These are phyloP conservation scores for Parnassius glacialis DNA, from an alignment of 2,888 invertebrate genomes.

Conservation along the genomic window DNA sequence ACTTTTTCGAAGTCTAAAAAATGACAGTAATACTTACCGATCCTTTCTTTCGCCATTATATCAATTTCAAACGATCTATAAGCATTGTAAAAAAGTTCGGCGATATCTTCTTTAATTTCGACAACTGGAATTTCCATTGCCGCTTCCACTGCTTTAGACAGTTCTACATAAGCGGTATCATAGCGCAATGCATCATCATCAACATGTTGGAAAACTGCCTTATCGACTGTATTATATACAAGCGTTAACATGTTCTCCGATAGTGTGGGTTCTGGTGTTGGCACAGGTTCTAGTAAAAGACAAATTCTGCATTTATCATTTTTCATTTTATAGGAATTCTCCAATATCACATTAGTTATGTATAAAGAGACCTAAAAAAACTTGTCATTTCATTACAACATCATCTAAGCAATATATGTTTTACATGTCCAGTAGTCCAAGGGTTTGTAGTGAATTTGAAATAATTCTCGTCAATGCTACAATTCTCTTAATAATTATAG, in stretches of 20 bases:
- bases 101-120: slow-evolving; percentile 58
- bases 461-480: no score
- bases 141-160: slow-evolving; percentile 56
- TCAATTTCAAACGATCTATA: slow-evolving; percentile 55
- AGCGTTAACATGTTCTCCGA: slow-evolving; percentile 49
- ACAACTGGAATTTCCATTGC: slow-evolving; percentile 71
- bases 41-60: slow-evolving; percentile 57
- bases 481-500: no score
- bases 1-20: no score
- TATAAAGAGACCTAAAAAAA: no score
- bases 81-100: slow-evolving; percentile 48
- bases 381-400: no score
- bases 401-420: no score
- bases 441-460: no score
- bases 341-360: no score
- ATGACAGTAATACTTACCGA: slow-evolving; percentile 43
- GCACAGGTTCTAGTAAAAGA: slow-evolving; percentile 50
- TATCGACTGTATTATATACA: slow-evolving; percentile 61
- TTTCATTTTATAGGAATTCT: no score
- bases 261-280: slow-evolving; percentile 56
- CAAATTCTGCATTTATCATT: neutral
- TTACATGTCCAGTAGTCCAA: no score
- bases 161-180: slow-evolving; percentile 66
- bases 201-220: slow-evolving; percentile 55
- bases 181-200: slow-evolving; percentile 52